phyloP scores from a whole-genome alignment of 1,140 invertebrate genomes.

The Nasonia vitripennis region DNA sequence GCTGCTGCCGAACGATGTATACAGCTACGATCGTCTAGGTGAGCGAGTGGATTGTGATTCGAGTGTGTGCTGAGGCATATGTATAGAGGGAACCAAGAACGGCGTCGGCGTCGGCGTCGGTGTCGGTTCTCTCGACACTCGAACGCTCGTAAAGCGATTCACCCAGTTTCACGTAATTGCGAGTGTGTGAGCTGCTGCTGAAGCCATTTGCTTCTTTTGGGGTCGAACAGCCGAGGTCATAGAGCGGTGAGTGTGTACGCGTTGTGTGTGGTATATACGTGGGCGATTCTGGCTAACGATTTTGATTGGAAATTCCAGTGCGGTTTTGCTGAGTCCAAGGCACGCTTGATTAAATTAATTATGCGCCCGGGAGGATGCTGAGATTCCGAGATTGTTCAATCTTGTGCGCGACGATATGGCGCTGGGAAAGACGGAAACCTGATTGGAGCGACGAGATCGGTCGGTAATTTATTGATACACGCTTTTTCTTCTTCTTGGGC shows the following conservation, averaged over 20 bases:
- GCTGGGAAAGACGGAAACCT: background rate
- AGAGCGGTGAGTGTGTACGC: background rate
- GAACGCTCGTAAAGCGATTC: conserved; percentile 50
- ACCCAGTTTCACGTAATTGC: conserved; percentile 48
- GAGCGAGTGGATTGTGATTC: conserved; percentile 27
- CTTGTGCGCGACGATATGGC: background rate
- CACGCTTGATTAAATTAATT: conserved; percentile 26
- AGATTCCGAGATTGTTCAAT: background rate
- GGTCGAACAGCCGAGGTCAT: background rate
- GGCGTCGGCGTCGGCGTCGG: too few species aligned
- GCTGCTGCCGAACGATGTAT: background rate
- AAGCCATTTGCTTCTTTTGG: background rate
- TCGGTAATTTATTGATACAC: conserved; percentile 5
- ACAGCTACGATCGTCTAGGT: background rate
- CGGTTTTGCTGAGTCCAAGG: background rate
- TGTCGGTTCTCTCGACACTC: background rate
- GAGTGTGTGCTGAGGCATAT: background rate
- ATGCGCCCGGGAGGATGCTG: background rate
- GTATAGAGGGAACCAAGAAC: too few species aligned
- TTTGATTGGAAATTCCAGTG: conserved; percentile 7
- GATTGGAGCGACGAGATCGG: background rate
- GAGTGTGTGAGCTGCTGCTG: background rate
- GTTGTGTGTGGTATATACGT: background rate
- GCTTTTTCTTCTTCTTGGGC: background rate
- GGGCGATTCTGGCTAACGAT: background rate